Percentiles rank a stretch among this genome's conserved stretches.
Conservation (phyloP, 1,140 invertebrate genomes). For the Drosophila tristis region DNA sequence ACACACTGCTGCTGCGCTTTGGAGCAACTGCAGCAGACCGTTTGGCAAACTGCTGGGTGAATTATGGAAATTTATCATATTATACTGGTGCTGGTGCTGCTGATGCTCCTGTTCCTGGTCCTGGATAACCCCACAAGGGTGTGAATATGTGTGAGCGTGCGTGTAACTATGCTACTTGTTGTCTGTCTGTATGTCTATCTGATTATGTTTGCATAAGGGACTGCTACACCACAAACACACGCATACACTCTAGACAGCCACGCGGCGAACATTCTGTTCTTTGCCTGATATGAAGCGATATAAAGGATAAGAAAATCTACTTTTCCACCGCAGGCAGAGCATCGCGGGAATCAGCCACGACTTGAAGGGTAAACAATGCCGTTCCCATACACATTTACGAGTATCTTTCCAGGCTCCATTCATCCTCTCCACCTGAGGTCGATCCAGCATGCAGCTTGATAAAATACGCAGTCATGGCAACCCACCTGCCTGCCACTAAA, state of each 20-base stretch:
- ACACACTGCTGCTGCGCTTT: slow-evolving; percentile 28
- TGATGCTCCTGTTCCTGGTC: neutral
- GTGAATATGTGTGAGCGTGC: slow-evolving; percentile 40
- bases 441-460: slow-evolving; percentile 29
- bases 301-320: neutral
- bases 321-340: slow-evolving; percentile 8
- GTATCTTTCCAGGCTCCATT: neutral
- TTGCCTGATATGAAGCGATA: neutral
- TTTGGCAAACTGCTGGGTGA: slow-evolving; percentile 47
- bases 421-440: neutral
- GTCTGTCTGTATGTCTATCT: slow-evolving; percentile 38
- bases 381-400: too few species aligned
- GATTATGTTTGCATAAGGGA: slow-evolving; percentile 55
- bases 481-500: slow-evolving; percentile 59
- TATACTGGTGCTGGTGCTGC: slow-evolving; percentile 28
- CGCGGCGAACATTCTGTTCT: slow-evolving; percentile 16
- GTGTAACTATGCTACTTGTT: slow-evolving; percentile 76
- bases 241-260: slow-evolving; percentile 15
- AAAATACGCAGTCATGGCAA: slow-evolving; percentile 60
- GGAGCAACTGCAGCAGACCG: slow-evolving; percentile 35
- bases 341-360: slow-evolving; percentile 46
- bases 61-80: slow-evolving; percentile 71
- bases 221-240: slow-evolving; percentile 34
- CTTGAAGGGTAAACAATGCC: slow-evolving; percentile 32
- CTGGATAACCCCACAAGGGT: slow-evolving; percentile 11